A percentile compares a stretch with the other conserved stretches of the same genome.
These are phyloP conservation scores for Linurgus olivaceus DNA, from an alignment of 2,797 vertebrate species.

Conservation along the genomic window DNA sequence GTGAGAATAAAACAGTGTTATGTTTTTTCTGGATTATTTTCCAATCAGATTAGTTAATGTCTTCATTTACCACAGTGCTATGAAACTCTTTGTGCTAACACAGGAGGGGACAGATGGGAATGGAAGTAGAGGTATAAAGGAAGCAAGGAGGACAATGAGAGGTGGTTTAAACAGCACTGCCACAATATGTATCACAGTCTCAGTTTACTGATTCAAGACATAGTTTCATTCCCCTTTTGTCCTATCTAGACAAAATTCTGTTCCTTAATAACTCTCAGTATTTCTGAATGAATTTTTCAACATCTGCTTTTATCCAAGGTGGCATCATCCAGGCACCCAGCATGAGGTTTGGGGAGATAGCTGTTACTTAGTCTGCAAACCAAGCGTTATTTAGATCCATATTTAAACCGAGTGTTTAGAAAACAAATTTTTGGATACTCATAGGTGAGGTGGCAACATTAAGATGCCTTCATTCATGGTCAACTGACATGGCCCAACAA, in stretches of 20 bases:
- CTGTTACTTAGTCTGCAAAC: not conserved
- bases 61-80: not conserved
- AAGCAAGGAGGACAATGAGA: not conserved
- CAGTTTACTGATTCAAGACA: not conserved
- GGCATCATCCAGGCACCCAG: not conserved
- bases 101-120: not conserved
- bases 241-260: not conserved
- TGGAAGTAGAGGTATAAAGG: not conserved
- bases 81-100: not conserved
- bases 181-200: not conserved
- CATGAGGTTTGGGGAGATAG: not conserved
- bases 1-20: not conserved
- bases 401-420: not conserved
- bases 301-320: not conserved
- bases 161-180: not conserved
- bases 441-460: not conserved
- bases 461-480: not conserved
- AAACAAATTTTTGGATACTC: not conserved
- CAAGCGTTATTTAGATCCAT: not conserved
- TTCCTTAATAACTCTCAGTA: not conserved
- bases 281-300: not conserved
- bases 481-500: not conserved
- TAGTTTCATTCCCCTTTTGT: not conserved
- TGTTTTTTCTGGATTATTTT: slow-evolving; percentile 11
- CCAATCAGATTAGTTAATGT: not conserved